Base-by-base conservation (phyloP, 2,113 vertebrate genomes). In the Bombycilla garrulus region DNA sequence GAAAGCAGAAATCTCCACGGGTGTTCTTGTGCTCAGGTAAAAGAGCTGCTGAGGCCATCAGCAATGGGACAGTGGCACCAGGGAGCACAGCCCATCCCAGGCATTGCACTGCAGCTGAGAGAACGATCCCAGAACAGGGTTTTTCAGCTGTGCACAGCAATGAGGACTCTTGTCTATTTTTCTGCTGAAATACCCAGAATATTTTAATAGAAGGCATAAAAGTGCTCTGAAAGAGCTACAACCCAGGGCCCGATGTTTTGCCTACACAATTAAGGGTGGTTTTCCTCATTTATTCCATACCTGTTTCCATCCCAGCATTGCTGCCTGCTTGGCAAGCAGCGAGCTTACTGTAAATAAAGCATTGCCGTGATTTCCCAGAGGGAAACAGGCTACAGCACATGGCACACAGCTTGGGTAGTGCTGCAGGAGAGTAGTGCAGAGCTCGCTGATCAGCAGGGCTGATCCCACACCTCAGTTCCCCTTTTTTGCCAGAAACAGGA, bases 321-420 rank as follows among this genome's bases (percentile, higher is more conserved):
- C 53, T 76, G 67, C 50, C 57, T 95, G 78, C 78, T 81, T 88
- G 84, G 48, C 81, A 87, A 31, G 80, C 84, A 76, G 47, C 7
- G 12, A 44, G 56, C 79, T 92, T 61, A 36, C 70, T 76, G 74
- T 90, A 85, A 91, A 82, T 70, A 81, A 89, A 74, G 84, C 50
- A 79, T 76, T 84, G 62, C 88, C 0, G 0, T 56, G 67, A 60
- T 81, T 89, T 91, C 81, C 81, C 61, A 25, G 66, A 53, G 70
- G 91, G 54, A 82, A 84, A 9, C 35, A 16, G 18, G 7, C 56
- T 21, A 1, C 74, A 66, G 42, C 80, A 8, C 38, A 1, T 4
- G 23, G 31, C 35, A 42, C 17, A 2, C 61, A 3, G 54, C 64
- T 24, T 12, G 19, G 54, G 18, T 2, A 36, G 35, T 35, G 74